phyloP scores from a whole-genome alignment of 2,888 invertebrate species.

The Trachelus tabidus region DNA sequence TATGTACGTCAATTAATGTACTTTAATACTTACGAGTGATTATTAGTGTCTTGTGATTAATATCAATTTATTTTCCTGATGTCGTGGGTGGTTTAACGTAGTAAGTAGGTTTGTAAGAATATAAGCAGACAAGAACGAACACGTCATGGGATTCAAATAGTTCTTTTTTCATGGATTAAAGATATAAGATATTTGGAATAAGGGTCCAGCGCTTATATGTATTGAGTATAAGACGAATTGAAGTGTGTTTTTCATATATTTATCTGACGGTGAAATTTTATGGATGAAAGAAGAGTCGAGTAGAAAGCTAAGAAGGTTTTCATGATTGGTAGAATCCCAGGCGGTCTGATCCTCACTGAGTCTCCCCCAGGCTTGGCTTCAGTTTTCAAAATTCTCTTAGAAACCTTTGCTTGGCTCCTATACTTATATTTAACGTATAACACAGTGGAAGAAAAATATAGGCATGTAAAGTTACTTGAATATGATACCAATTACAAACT shows the following conservation, averaged over 20 bases:
- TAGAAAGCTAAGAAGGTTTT: neutral
- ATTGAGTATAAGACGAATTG: neutral
- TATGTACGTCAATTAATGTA: neutral
- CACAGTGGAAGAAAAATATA: neutral
- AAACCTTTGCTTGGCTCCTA: neutral
- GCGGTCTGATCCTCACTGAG: neutral
- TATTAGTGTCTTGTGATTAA: neutral
- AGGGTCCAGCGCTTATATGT: neutral
- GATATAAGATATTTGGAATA: neutral
- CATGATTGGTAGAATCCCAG: neutral
- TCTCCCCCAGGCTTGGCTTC: neutral
- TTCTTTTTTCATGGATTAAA: neutral
- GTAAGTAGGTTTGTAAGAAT: neutral
- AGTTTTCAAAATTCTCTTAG: neutral
- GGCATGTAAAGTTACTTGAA: neutral
- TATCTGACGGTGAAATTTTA: neutral
- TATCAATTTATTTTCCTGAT: neutral
- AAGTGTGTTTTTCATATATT: no score
- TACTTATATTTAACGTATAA: neutral
- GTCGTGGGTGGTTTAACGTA: neutral
- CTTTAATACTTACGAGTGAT: neutral
- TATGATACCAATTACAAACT: neutral
- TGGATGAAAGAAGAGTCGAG: neutral
- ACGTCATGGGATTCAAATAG: neutral
- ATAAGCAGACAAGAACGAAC: neutral